phyloP scores from a whole-genome alignment of 2,888 invertebrate genomes.

The Agriopis marginaria region DNA sequence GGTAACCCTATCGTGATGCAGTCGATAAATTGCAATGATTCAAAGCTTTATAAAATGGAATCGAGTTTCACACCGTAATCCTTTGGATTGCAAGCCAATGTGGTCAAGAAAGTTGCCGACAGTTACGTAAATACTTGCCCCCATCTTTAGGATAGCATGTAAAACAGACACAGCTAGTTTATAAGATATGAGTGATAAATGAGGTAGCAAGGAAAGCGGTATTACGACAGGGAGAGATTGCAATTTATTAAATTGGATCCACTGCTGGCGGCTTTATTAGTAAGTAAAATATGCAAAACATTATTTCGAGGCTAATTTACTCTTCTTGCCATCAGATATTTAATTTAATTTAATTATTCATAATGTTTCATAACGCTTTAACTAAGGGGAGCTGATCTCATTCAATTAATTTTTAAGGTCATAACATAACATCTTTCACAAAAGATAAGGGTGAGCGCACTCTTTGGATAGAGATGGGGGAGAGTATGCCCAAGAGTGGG shows the following conservation, averaged over 20 bases:
- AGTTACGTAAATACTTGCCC: too few relatives aligned
- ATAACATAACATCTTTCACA: slow-evolving; percentile 1
- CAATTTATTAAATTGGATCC: slow-evolving; percentile 72
- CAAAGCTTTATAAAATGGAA: too few relatives aligned
- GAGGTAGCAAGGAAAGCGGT: slow-evolving; percentile 46
- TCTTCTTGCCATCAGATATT: slow-evolving; percentile 53
- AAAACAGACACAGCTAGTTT: background rate
- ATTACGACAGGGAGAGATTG: slow-evolving; percentile 3
- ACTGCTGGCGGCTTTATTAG: slow-evolving; percentile 70
- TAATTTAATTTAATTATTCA: slow-evolving; percentile 67
- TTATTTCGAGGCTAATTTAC: slow-evolving; percentile 63
- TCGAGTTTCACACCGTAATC: too few relatives aligned
- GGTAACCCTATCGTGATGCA: too few relatives aligned
- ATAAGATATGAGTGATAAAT: slow-evolving; percentile 50
- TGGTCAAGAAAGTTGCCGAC: too few relatives aligned
- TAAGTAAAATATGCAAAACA: slow-evolving; percentile 75
- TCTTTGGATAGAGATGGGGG: too few relatives aligned
- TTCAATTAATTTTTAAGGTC: slow-evolving; percentile 14
- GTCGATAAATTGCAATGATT: too few relatives aligned
- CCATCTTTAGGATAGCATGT: background rate
- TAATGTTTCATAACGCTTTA: slow-evolving; percentile 44
- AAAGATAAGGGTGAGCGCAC: too few relatives aligned
- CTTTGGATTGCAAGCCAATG: too few relatives aligned
- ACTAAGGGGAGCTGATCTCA: slow-evolving; percentile 1
- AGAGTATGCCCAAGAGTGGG: too few relatives aligned